phyloP scores from a whole-genome alignment of 2,888 invertebrate species.

The Pseudococcus longispinus region DNA sequence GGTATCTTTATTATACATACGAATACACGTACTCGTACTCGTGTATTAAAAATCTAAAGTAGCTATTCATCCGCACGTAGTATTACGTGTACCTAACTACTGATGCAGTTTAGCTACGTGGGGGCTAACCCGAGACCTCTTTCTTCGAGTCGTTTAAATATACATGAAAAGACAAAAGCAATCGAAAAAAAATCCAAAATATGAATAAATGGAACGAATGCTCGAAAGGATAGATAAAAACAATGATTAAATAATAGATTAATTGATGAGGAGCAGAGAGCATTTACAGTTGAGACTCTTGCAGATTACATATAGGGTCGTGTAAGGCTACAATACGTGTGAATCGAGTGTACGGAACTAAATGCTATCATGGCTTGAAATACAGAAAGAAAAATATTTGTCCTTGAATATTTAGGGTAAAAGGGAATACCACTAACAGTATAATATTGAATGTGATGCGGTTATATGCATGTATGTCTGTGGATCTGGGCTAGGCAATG shows the following conservation, averaged over 20 bases:
- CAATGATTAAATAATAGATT: neutral
- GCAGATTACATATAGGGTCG: neutral
- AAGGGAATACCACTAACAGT: neutral
- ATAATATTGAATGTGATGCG: neutral
- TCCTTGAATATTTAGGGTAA: slow-evolving; percentile 28
- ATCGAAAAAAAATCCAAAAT: neutral
- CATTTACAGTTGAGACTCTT: neutral
- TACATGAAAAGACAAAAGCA: neutral
- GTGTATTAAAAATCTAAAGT: slow-evolving; percentile 17
- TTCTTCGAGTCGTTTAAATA: neutral
- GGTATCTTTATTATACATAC: neutral
- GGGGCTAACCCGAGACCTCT: neutral
- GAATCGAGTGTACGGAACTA: neutral
- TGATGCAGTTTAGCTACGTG: neutral
- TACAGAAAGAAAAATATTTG: neutral
- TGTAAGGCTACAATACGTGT: neutral
- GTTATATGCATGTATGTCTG: neutral
- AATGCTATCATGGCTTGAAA: neutral
- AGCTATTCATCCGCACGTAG: neutral
- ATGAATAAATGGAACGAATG: neutral
- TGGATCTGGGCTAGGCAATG: too few relatives aligned
- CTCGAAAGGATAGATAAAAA: neutral
- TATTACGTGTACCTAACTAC: neutral
- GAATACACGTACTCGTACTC: neutral
- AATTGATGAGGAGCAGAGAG: neutral